Evolutionary conservation across 2,797 vertebrate species (phyloP).

Genomic region (Argentina silus): DNA sequence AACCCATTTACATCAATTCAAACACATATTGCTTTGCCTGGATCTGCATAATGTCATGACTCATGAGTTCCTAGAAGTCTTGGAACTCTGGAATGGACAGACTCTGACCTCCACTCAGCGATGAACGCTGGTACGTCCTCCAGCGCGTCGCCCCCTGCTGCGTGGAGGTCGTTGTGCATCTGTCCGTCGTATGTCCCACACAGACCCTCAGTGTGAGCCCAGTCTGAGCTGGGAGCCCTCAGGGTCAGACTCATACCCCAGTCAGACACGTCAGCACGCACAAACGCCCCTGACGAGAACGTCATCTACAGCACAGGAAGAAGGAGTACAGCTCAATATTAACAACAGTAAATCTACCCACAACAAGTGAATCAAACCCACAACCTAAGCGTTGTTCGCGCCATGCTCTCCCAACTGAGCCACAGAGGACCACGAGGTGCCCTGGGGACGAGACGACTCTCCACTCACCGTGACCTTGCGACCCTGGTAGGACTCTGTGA

Average conservation of each 20-base stretch:
- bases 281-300: slow-evolving; percentile 86
- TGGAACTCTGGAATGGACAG: neutral
- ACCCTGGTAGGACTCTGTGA: slow-evolving; percentile 87
- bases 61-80: neutral
- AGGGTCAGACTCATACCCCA: slow-evolving; percentile 91
- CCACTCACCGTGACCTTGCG: slow-evolving; percentile 91
- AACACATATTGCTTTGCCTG: too few relatives aligned
- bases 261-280: slow-evolving; percentile 84
- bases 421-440: neutral
- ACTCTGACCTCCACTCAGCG: slow-evolving; percentile 83
- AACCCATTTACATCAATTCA: too few relatives aligned
- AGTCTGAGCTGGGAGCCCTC: slow-evolving; percentile 80
- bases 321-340: neutral
- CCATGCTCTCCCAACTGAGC: too few relatives aligned
- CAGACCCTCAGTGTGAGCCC: slow-evolving; percentile 81
- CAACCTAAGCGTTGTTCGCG: too few relatives aligned
- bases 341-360: too few relatives aligned
- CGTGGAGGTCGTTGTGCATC: slow-evolving; percentile 83
- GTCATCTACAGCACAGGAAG: slow-evolving; percentile 69
- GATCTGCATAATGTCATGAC: too few relatives aligned
- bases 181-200: slow-evolving; percentile 86
- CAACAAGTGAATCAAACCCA: too few relatives aligned
- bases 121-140: slow-evolving; percentile 73
- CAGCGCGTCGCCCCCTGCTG: slow-evolving; percentile 65
- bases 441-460: too few relatives aligned